Evolutionary conservation across 2,797 vertebrate genomes (phyloP), one percentile per base, ranked within the genome.

Genomic region (Thripadectes ignobilis): DNA sequence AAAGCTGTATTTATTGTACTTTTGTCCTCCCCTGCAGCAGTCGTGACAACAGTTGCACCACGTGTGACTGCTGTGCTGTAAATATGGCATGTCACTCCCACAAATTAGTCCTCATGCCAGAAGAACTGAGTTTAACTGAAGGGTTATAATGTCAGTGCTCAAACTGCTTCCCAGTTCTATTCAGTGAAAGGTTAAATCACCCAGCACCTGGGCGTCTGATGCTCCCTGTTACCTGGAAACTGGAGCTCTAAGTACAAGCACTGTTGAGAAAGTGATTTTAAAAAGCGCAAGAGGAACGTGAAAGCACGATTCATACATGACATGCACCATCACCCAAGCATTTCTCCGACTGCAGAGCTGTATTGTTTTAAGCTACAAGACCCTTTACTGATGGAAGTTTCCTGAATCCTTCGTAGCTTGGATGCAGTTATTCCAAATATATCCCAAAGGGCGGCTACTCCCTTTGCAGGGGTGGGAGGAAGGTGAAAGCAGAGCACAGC

Each of bases 201-300:
- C 46, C 43, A n/a, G 51, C 1, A 5, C 52, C 69, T 76, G 72
- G 68, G 81, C 4, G 0, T n/a, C 57, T 84, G 29, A 62, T 85
- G 91, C 73, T 94, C 83, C 66, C 58, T 38, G 94, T 92, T 93
- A 96, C 95, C 91, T 92, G 95, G 95, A 95, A 95, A 96, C 96
- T 93, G 83, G 41, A 97, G 71, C 59, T 57, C 74, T 49, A 23
- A 95, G 76, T 23, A 26, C 58, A 69, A 52, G 55, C 23, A 6
- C 54, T 65, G 29, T 74, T 77, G 38, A 92, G 59, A 88, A 89
- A 92, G 41, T 32, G 72, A 80, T 89, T 86, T 84, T 93, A 20
- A 30, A 83, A 93, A 92, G 91, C 71, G 30, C 67, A 83, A 41
- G 4, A 16, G 14, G 65, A 92, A 73, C n/a, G 13, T 41, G 63